phyloP scores from a whole-genome alignment of 1,140 invertebrate species.

The Patella vulgata region DNA sequence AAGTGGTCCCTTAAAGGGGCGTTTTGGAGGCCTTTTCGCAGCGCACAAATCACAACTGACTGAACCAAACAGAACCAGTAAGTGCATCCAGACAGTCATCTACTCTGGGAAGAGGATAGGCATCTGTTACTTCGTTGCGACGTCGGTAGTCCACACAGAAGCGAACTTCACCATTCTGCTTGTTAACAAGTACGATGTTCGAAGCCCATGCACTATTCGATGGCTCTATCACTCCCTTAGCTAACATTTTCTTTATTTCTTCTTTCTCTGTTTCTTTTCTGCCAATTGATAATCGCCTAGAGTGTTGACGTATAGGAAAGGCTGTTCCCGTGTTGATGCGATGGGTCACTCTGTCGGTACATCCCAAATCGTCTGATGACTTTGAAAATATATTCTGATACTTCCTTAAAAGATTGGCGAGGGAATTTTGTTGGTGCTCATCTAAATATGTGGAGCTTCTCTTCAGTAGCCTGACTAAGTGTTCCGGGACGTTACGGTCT shows the following conservation, averaged over 20 bases:
- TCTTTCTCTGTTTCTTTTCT: slow-evolving; percentile 25
- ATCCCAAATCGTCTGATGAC: slow-evolving; percentile 19
- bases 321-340: slow-evolving; percentile 32
- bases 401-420: slow-evolving; percentile 12
- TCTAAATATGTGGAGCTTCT: background rate
- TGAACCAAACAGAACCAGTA: too few species aligned
- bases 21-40: slow-evolving; percentile 12
- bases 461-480: slow-evolving; percentile 20
- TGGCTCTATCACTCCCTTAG: slow-evolving; percentile 25
- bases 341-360: slow-evolving; percentile 17
- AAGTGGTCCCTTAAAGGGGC: slow-evolving; percentile 10
- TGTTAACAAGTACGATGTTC: slow-evolving; percentile 14
- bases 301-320: slow-evolving; percentile 30
- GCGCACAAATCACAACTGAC: slow-evolving; percentile 25
- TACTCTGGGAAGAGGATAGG: too few species aligned
- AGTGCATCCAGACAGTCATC: too few species aligned
- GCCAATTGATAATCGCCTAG: slow-evolving; percentile 25
- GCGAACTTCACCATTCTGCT: too few species aligned
- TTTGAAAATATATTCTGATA: slow-evolving; percentile 27
- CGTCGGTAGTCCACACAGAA: too few species aligned
- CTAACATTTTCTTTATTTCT: slow-evolving; percentile 25
- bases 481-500: background rate
- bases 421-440: background rate
- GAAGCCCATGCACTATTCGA: slow-evolving; percentile 30
- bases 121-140: too few species aligned